phyloP scores from a whole-genome alignment of 2,113 vertebrate genomes.

The Mustelus asterias region DNA sequence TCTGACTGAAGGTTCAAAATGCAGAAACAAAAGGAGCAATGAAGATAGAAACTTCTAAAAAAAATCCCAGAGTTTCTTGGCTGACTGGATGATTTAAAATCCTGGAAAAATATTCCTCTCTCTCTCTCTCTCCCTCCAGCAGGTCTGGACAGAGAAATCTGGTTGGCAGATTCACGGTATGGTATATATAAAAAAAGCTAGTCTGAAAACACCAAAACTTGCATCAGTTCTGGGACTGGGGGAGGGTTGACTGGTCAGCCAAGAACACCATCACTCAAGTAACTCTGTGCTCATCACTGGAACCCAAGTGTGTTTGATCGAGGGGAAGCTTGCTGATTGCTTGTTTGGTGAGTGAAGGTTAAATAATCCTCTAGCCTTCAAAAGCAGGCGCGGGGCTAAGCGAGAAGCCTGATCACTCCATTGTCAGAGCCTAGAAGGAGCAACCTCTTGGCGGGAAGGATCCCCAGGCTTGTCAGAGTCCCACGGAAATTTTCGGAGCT shows the following conservation, averaged over 20 bases:
- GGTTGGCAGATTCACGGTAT: background rate
- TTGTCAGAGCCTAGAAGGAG: constrained; percentile 93
- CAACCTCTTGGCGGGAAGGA: constrained; percentile 89
- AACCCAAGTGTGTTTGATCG: background rate
- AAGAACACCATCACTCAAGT: constrained; percentile 52
- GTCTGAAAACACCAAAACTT: background rate
- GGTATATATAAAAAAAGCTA: background rate
- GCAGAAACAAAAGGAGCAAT: background rate
- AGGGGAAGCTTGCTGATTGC: constrained; percentile 44
- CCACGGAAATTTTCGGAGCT: constrained; percentile 96
- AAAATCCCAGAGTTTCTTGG: background rate
- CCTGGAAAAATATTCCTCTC: background rate
- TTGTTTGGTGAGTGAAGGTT: constrained; percentile 29
- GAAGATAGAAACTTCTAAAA: background rate
- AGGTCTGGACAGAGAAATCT: background rate
- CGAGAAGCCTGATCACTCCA: constrained; percentile 77
- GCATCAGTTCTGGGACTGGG: background rate
- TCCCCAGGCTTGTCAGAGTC: constrained; percentile 83
- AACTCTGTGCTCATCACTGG: constrained; percentile 37
- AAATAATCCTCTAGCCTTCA: background rate
- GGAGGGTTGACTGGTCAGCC: constrained; percentile 45
- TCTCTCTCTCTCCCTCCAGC: background rate
- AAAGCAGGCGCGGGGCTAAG: constrained; percentile 45
- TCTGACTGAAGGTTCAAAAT: background rate
- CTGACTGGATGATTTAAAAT: background rate